phyloP scores from a whole-genome alignment of 2,888 invertebrate species.

The Watsonalla cultraria region DNA sequence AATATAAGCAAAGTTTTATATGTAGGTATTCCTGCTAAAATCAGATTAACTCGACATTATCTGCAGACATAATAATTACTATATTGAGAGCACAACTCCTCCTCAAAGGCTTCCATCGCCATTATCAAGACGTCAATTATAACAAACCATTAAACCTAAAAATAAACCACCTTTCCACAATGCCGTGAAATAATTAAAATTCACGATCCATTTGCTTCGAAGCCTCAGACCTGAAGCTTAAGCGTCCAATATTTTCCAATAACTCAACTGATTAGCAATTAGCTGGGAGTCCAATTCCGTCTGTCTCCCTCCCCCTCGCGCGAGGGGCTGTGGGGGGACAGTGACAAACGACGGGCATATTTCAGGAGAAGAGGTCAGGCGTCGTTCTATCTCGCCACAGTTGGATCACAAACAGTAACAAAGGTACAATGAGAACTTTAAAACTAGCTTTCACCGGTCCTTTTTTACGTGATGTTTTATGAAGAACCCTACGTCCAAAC shows the following conservation, averaged over 20 bases:
- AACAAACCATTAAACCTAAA: not conserved
- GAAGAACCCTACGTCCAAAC: not conserved
- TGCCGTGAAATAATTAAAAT: not conserved
- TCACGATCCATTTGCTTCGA: not conserved
- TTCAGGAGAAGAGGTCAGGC: conserved; percentile 25
- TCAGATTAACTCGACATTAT: no score
- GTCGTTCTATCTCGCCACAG: conserved; percentile 11
- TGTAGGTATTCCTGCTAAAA: no score
- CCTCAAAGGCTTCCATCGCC: no score
- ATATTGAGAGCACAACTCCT: no score
- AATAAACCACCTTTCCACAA: not conserved
- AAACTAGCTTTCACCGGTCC: not conserved
- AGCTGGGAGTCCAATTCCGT: conserved; percentile 15
- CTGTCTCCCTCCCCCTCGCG: not conserved
- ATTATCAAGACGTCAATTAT: not conserved
- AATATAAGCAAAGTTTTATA: no score
- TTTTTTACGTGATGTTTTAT: not conserved
- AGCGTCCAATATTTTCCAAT: conserved; percentile 26
- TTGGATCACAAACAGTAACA: conserved; percentile 5
- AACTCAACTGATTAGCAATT: conserved; percentile 30
- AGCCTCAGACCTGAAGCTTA: conserved; percentile 1
- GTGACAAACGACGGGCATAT: conserved; percentile 40
- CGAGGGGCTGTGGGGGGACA: conserved; percentile 18
- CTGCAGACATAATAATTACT: no score
- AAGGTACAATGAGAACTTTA: conserved; percentile 4